Conservation (phyloP, 2,797 vertebrate species). For the Holocentrus rufus region DNA sequence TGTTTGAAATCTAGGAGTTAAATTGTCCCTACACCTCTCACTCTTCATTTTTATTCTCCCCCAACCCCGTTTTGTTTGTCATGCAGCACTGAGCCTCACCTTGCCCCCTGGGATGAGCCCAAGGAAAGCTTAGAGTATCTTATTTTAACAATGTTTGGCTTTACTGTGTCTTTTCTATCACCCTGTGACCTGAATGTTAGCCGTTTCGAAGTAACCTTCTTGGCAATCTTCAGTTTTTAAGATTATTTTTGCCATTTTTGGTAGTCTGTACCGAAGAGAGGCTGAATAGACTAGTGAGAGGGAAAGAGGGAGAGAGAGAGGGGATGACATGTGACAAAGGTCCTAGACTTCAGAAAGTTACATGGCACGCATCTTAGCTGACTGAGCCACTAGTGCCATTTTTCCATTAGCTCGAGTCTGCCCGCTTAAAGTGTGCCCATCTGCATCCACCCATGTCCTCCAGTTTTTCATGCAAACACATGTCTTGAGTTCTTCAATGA, state of each 20-base stretch:
- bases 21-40: not conserved
- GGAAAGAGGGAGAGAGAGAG: too few species aligned
- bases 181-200: conserved; percentile 24
- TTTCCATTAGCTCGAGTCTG: too few species aligned
- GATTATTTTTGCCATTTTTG: too few species aligned
- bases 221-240: not conserved
- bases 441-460: too few species aligned
- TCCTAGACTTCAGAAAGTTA: not conserved
- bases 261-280: too few species aligned
- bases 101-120: conserved; percentile 29
- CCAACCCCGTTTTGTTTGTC: conserved; percentile 17
- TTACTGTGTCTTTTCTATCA: conserved; percentile 30
- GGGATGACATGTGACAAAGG: not conserved
- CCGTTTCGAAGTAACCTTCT: conserved; percentile 30
- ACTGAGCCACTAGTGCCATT: too few species aligned
- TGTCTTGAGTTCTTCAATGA: too few species aligned
- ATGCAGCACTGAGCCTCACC: conserved; percentile 8
- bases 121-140: conserved; percentile 30
- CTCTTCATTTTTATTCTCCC: not conserved
- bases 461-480: too few species aligned
- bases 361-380: too few species aligned
- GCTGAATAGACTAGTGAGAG: too few species aligned
- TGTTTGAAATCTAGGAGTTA: not conserved
- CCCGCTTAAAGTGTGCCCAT: too few species aligned
- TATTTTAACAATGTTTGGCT: conserved; percentile 50